Conservation (phyloP, 2,797 vertebrate genomes). For the Galagoides demidoff region DNA sequence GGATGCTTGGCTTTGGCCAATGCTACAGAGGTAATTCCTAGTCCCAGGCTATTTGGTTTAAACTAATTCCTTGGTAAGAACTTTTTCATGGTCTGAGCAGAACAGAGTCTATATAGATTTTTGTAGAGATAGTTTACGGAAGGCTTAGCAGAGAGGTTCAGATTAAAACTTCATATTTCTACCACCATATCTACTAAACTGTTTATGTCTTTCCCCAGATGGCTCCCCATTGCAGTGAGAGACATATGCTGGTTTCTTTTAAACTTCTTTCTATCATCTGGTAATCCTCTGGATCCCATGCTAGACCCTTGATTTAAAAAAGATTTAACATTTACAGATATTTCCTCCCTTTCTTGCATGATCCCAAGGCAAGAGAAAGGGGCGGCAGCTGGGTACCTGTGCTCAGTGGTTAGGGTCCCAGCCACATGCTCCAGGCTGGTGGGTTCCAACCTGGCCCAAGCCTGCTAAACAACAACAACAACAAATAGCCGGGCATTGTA, state of each 20-base stretch:
- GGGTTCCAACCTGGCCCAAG: too few relatives aligned
- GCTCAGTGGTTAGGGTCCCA: too few relatives aligned
- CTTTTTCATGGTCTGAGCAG: not conserved
- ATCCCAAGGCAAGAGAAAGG: not conserved
- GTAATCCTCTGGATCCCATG: not conserved
- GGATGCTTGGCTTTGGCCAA: not conserved
- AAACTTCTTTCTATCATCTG: not conserved
- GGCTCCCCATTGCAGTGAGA: not conserved
- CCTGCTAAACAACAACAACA: too few relatives aligned
- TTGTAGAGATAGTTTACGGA: not conserved
- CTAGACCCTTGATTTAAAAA: not conserved
- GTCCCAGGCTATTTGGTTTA: not conserved
- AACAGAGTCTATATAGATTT: not conserved
- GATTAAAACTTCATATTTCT: not conserved
- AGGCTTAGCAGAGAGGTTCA: not conserved
- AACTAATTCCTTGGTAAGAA: not conserved
- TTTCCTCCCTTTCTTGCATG: not conserved
- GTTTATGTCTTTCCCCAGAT: not conserved
- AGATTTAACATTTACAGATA: not conserved
- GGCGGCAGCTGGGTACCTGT: too few relatives aligned
- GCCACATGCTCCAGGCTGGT: too few relatives aligned
- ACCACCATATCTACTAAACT: not conserved
- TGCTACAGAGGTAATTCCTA: not conserved
- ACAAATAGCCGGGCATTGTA: too few relatives aligned
- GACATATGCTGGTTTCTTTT: not conserved